phyloP scores from a whole-genome alignment of 2,797 vertebrate species.

The Eidolon dupreanum region DNA sequence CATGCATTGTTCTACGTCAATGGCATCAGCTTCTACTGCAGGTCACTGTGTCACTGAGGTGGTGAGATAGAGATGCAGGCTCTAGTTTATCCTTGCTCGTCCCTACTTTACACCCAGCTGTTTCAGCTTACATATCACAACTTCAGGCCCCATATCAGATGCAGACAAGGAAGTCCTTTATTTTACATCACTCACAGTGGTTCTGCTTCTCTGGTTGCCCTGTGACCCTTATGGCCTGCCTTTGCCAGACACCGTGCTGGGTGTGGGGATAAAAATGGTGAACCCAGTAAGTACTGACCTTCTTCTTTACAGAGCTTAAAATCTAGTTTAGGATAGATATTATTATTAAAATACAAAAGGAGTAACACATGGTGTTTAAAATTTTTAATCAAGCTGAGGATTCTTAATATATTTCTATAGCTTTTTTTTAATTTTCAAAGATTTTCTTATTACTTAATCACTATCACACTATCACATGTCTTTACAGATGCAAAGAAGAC shows the following conservation, averaged over 20 bases:
- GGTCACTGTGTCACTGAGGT: neutral
- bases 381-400: neutral
- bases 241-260: neutral
- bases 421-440: conserved; percentile 12
- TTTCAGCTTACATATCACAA: neutral
- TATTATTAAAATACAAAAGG: neutral
- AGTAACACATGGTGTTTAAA: neutral
- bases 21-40: too few relatives aligned
- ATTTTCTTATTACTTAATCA: neutral
- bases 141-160: neutral
- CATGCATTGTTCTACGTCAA: accelerated
- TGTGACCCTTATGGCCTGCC: neutral
- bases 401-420: conserved; percentile 34
- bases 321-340: neutral
- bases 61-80: neutral
- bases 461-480: neutral
- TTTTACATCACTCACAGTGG: neutral
- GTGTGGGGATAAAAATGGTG: neutral
- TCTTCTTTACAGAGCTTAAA: neutral
- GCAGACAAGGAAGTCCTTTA: neutral
- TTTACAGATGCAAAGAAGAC: neutral
- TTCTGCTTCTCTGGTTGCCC: neutral
- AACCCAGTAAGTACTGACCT: neutral
- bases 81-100: neutral
- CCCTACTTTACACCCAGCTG: neutral